Evolutionary conservation across 1,140 invertebrate species (phyloP), one percentile per base, ranked within the genome.

Genomic region (Drosophila saltans): DNA sequence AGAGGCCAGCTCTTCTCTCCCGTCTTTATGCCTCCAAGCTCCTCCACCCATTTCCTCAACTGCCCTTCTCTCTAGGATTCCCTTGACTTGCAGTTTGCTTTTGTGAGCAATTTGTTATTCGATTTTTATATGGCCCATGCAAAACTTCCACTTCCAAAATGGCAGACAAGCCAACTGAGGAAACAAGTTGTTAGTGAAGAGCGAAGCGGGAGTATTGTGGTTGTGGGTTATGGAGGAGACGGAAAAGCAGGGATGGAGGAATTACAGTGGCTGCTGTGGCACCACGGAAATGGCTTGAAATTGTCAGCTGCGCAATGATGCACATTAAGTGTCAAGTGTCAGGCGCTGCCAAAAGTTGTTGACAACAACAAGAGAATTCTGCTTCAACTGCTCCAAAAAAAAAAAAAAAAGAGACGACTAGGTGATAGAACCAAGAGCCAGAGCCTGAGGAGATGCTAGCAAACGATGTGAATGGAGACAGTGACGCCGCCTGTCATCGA

Each of bases 221-320:
- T 52, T 48, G 33, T 6, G 33, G 33, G 6, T 24, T 8, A 8
- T 26, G 45, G 45, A 52, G 21, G 0, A 7, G 16, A 6, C 36
- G 7, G 36, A 16, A 6, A 16, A 16, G 16, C 16, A 16, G 21
- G 21, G 11, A 4, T 21, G 45, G 45, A 52, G 45, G 45, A 52
- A 21, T 52, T 52, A 52, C 45, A 70, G 64, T 77, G 69, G 75
- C 79, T 81, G 59, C 64, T 61, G 64, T 86, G 82, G 69, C 84
- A 83, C 72, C 81, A 84, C 80, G 83, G 84, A 88, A 88, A 83
- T 88, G 81, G 83, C 83, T 83, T 83, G 83, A 80, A 89, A 88
- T 89, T 88, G 83, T 88, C 84, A 88, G 83, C 80, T 83, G 83
- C 83, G 83, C 83, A 89, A 84, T 89, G 83, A 88, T 88, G 83